These are phyloP conservation scores for Lagria hirta DNA, from an alignment of 2,888 invertebrate species.

Conservation along the genomic window DNA sequence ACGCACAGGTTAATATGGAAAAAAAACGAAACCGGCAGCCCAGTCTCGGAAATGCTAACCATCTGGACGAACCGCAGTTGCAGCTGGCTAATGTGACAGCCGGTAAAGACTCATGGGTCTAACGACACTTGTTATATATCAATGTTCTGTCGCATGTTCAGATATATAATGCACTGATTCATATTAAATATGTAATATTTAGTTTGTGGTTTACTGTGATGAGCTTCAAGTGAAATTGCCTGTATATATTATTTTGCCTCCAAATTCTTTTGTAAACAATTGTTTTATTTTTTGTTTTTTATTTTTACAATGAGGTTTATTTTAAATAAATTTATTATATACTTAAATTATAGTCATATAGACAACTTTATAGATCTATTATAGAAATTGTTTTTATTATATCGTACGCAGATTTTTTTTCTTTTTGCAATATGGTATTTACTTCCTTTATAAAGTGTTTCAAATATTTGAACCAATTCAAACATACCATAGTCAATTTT, in stretches of 20 bases:
- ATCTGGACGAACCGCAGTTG: constrained; percentile 44
- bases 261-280: constrained; percentile 46
- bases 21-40: constrained; percentile 62
- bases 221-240: constrained; percentile 53
- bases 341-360: constrained; percentile 50
- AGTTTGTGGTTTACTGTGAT: constrained; percentile 55
- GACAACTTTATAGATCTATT: constrained; percentile 48
- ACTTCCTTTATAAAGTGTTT: constrained; percentile 37
- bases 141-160: constrained; percentile 52
- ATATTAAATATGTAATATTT: constrained; percentile 53
- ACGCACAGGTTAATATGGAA: constrained; percentile 67
- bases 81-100: constrained; percentile 45
- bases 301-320: constrained; percentile 45
- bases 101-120: constrained; percentile 55
- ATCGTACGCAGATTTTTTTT: constrained; percentile 34
- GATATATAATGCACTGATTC: constrained; percentile 52
- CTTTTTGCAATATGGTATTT: constrained; percentile 26
- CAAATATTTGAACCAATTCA: constrained; percentile 46
- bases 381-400: constrained; percentile 48
- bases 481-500: constrained; percentile 51
- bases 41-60: constrained; percentile 48
- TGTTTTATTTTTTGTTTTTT: constrained; percentile 39
- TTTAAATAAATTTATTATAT: constrained; percentile 50
- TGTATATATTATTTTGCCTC: constrained; percentile 52
- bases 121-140: constrained; percentile 49